Base-by-base conservation (phyloP, 2,113 vertebrate species). In the Hyperoodon ampullatus region DNA sequence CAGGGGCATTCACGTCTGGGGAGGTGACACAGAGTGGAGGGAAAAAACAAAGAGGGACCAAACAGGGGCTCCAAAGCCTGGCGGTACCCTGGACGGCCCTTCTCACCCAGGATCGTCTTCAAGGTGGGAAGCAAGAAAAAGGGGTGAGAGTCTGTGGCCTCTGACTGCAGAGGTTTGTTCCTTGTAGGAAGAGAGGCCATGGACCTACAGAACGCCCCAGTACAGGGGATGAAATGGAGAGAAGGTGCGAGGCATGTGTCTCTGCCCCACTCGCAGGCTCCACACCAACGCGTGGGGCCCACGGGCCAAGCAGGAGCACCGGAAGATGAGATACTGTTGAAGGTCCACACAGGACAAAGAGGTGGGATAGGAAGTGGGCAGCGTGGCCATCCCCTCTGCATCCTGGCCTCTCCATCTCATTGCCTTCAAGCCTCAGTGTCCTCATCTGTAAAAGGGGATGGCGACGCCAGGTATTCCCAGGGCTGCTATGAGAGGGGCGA, bases 221-320 rank as follows among this genome's bases (percentile, higher is more conserved):
- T 10, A 23, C 55, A 8, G 21, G 10, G 28, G 30, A 93, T 5
- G 26, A 61, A 30, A 15, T 9, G 3, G 71, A 39, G 2, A 81
- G 33, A 7, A 44, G 8, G 15, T 2, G 1, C 0, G 5, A 5
- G 15, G 3, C 39, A 1, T 2, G 12, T 2, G 21, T 18, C 11
- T 13, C 28, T 10, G 24, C 1, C 14, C 14, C 2, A 8, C 7
- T 24, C 10, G 1, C 1, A 0, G 0, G 65, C 24, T n/a, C 53
- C 61, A 47, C 39, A 39, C 4, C 14, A 21, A 3, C 0, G 23
- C 42, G 11, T 0, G 1, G 70, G 19, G 14, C 60, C 14, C 2
- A 8, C 8, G 7, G 28, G 8, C 30, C 5, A 39, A 50, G 35
- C 28, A 55, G 12, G 24, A 18, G 16, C 30, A 42, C 2, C 4